Evolutionary conservation across 2,113 vertebrate species (phyloP).

Genomic region (Myanophis thanlyinensis): DNA sequence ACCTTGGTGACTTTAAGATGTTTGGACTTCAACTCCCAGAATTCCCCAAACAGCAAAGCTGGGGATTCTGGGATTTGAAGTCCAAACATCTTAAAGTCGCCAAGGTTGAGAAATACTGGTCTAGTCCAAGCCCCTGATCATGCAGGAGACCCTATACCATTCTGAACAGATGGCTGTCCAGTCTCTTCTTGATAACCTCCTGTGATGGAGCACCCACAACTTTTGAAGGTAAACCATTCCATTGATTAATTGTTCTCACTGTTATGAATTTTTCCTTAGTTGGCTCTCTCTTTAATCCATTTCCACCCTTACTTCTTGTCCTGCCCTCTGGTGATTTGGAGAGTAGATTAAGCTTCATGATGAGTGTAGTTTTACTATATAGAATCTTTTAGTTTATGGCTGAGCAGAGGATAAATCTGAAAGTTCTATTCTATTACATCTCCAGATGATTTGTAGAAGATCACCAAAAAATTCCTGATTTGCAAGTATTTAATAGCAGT

Average conservation of each 20-base stretch:
- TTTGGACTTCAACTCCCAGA: too few relatives aligned
- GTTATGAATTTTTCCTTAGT: neutral
- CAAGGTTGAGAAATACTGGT: too few relatives aligned
- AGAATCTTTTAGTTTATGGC: neutral
- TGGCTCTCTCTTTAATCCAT: neutral
- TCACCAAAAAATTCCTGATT: neutral
- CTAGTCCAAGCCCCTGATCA: neutral
- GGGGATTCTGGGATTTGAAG: too few relatives aligned
- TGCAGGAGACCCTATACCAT: neutral
- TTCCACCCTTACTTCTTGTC: neutral
- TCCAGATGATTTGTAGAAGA: neutral
- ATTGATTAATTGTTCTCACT: neutral
- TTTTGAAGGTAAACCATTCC: neutral
- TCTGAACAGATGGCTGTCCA: neutral
- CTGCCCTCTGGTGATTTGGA: neutral
- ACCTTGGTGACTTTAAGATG: too few relatives aligned
- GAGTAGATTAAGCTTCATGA: neutral
- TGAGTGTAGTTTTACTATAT: neutral
- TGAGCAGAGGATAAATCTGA: neutral
- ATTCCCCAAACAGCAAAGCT: too few relatives aligned
- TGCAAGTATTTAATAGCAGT: neutral
- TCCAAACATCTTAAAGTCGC: too few relatives aligned
- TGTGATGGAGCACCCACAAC: neutral
- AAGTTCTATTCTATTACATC: neutral
- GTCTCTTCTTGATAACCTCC: neutral